phyloP scores from a whole-genome alignment of 2,888 invertebrate genomes.

The Xylota sylvarum region DNA sequence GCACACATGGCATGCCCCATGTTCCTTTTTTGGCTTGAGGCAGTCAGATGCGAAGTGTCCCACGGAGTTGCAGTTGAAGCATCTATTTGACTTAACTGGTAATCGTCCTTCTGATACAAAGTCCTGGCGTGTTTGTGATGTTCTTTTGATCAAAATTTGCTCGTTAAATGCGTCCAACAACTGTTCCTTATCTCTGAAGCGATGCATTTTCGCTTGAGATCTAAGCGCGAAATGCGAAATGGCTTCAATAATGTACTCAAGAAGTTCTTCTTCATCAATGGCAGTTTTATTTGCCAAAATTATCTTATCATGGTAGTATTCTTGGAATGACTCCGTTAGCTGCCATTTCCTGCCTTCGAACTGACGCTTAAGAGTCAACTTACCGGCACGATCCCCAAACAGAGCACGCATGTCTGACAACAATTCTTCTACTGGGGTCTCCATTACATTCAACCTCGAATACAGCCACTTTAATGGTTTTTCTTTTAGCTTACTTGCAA shows the following conservation, averaged over 20 bases:
- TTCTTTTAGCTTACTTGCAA: no score
- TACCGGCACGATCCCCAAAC: no score
- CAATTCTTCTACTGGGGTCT: no score
- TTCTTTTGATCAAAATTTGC: constrained; percentile 5
- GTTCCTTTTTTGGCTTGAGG: not conserved
- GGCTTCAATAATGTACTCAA: constrained; percentile 73
- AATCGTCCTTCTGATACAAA: not conserved
- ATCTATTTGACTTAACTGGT: not conserved
- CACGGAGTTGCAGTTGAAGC: constrained; percentile 33
- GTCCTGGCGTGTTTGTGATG: not conserved
- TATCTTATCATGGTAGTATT: constrained; percentile 70
- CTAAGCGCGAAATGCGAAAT: constrained; percentile 37
- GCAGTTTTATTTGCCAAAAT: constrained; percentile 66
- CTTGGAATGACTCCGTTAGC: no score
- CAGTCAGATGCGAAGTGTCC: constrained; percentile 31
- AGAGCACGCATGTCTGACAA: no score
- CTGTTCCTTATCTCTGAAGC: constrained; percentile 19
- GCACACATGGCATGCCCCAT: constrained; percentile 12
- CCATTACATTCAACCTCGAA: no score
- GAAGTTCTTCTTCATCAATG: constrained; percentile 78
- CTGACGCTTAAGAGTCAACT: no score
- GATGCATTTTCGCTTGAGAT: constrained; percentile 57
- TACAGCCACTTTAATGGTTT: no score
- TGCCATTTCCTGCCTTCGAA: no score
- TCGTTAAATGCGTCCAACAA: constrained; percentile 2